Conservation (phyloP, 2,888 invertebrate genomes). For the Protodeltote pygarga region DNA sequence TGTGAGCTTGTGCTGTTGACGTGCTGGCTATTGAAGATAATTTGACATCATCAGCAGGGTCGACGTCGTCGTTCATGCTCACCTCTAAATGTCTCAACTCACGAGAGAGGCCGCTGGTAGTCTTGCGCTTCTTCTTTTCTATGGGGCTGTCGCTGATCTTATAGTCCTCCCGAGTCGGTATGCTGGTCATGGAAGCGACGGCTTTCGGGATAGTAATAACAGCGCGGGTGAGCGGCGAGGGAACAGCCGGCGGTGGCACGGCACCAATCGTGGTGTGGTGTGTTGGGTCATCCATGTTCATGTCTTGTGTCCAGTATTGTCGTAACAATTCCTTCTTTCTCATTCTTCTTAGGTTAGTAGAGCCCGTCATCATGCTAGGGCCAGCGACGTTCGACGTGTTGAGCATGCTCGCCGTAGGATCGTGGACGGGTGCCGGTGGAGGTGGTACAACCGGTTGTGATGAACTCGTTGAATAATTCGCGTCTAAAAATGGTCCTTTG, state of each 20-base stretch:
- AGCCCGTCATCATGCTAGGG: slow-evolving; percentile 86
- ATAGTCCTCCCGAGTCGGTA: slow-evolving; percentile 95
- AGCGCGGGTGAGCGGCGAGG: slow-evolving; percentile 88
- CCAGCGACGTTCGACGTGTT: slow-evolving; percentile 76
- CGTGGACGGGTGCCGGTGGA: slow-evolving; percentile 72
- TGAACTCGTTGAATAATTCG: slow-evolving; percentile 89
- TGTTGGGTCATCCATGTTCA: slow-evolving; percentile 93
- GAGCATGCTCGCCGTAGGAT: slow-evolving; percentile 69
- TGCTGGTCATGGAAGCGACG: slow-evolving; percentile 95
- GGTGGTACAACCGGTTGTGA: slow-evolving; percentile 86
- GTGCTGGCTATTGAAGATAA: slow-evolving; percentile 60
- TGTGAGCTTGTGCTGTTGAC: slow-evolving; percentile 57
- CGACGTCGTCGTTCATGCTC: slow-evolving; percentile 85
- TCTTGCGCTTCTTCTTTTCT: slow-evolving; percentile 90
- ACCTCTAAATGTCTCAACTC: slow-evolving; percentile 89
- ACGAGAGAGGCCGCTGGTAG: slow-evolving; percentile 83
- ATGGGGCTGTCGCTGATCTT: slow-evolving; percentile 89
- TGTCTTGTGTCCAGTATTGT: slow-evolving; percentile 93
- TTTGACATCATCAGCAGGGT: slow-evolving; percentile 73
- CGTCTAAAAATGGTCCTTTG: slow-evolving; percentile 94
- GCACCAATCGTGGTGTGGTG: slow-evolving; percentile 66
- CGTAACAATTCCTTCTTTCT: slow-evolving; percentile 95
- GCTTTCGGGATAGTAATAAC: slow-evolving; percentile 95
- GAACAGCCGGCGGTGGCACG: slow-evolving; percentile 87
- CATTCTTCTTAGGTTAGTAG: slow-evolving; percentile 94